phyloP scores from a whole-genome alignment of 64 coral and sea anemone genomes.

The Stichodactyla helianthus region DNA sequence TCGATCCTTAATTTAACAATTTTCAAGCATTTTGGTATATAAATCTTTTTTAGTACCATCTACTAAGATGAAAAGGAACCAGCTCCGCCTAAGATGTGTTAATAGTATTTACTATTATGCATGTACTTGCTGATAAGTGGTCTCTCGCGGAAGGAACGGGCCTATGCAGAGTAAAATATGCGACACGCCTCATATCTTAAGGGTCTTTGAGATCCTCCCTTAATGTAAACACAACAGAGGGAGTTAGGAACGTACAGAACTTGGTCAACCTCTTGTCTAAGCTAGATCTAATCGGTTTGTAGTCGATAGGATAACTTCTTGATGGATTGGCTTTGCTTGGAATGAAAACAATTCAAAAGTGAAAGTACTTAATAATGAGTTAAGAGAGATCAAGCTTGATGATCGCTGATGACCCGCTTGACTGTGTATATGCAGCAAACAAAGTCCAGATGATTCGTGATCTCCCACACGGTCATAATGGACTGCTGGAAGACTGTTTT shows the following conservation, averaged over 20 bases:
- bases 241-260: neutral
- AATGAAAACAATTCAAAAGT: neutral
- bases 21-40: neutral
- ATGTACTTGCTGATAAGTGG: neutral
- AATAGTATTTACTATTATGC: neutral
- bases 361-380: neutral
- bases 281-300: neutral
- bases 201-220: neutral
- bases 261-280: neutral
- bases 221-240: neutral
- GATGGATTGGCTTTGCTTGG: slow-evolving; percentile 3
- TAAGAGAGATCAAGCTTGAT: neutral
- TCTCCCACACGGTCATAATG: neutral
- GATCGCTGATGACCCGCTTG: neutral
- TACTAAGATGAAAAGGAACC: no score
- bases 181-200: neutral
- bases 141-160: neutral
- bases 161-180: neutral
- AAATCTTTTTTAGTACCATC: no score
- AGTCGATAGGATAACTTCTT: neutral
- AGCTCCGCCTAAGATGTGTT: no score
- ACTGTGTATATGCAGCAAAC: neutral
- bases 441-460: neutral
- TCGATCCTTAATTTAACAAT: neutral
- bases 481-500: neutral